phyloP scores from a whole-genome alignment of 2,797 vertebrate species.

The Parambassis ranga region DNA sequence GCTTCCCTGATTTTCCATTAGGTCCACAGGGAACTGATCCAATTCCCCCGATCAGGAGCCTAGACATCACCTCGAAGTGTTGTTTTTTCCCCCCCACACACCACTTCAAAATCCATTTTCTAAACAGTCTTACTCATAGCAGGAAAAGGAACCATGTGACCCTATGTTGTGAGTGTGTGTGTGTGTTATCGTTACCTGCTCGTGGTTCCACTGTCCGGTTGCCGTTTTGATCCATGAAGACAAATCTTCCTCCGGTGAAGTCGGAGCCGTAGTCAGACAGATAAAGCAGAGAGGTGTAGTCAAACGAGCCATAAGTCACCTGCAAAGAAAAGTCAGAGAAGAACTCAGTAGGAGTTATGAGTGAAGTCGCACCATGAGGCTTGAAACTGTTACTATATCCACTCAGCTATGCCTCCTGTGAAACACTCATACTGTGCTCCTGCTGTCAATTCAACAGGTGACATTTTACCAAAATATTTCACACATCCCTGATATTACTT shows the following conservation, averaged over 20 bases:
- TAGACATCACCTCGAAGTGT: too few relatives aligned
- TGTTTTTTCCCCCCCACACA: too few relatives aligned
- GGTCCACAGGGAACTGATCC: not conserved
- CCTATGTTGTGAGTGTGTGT: too few relatives aligned
- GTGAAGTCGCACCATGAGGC: not conserved
- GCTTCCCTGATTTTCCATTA: not conserved
- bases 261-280: conserved; percentile 91
- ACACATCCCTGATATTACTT: too few relatives aligned
- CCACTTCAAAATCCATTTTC: not conserved
- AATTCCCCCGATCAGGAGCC: not conserved
- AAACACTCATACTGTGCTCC: too few relatives aligned
- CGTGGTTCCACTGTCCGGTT: conserved; percentile 91
- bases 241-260: conserved; percentile 90
- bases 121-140: not conserved
- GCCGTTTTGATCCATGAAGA: conserved; percentile 89
- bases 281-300: conserved; percentile 95
- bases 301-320: conserved; percentile 96
- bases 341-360: not conserved
- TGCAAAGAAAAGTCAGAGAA: conserved; percentile 46
- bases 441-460: too few relatives aligned
- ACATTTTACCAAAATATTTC: too few relatives aligned
- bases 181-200: conserved; percentile 70
- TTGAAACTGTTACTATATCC: too few relatives aligned
- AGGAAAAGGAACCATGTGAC: not conserved
- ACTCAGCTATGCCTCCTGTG: too few relatives aligned